These are phyloP conservation scores for Eumeta japonica DNA, from an alignment of 1,140 invertebrate species.

Conservation along the genomic window DNA sequence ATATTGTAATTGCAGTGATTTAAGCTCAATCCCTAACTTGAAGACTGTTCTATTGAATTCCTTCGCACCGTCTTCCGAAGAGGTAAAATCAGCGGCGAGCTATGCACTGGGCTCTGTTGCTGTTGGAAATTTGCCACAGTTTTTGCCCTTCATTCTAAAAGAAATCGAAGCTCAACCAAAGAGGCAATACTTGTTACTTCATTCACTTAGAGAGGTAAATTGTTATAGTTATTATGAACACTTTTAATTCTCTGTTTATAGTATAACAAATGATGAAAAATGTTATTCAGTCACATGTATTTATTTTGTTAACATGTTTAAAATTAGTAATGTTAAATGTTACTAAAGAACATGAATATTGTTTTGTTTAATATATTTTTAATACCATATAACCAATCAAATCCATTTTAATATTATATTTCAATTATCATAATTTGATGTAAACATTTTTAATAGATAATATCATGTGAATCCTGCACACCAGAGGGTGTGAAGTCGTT, in stretches of 20 bases:
- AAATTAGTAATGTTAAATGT: too few species aligned
- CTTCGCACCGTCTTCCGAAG: conserved; percentile 77
- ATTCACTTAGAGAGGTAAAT: conserved; percentile 93
- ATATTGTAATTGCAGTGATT: conserved; percentile 66
- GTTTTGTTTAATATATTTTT: too few species aligned
- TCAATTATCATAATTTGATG: too few species aligned
- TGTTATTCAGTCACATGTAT: not conserved
- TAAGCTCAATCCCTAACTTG: conserved; percentile 74
- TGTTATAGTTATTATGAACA: conserved; percentile 4
- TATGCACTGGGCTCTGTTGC: conserved; percentile 94
- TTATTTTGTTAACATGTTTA: too few species aligned
- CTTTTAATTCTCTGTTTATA: too few species aligned
- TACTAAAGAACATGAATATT: too few species aligned
- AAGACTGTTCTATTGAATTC: conserved; percentile 75
- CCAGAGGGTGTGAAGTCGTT: conserved; percentile 74
- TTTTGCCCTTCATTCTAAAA: conserved; percentile 90
- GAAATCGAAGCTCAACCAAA: conserved; percentile 93
- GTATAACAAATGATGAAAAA: too few species aligned
- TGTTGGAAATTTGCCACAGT: conserved; percentile 91
- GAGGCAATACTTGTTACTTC: conserved; percentile 91
- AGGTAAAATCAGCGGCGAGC: conserved; percentile 93
- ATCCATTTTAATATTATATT: too few species aligned
- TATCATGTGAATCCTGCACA: conserved; percentile 81
- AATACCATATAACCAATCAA: too few species aligned
- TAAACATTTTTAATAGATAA: conserved; percentile 73